Percentiles rank a stretch among this genome's conserved stretches.
These are phyloP conservation scores for Watersipora subatra DNA, from an alignment of 1,140 invertebrate genomes.

Conservation along the genomic window DNA sequence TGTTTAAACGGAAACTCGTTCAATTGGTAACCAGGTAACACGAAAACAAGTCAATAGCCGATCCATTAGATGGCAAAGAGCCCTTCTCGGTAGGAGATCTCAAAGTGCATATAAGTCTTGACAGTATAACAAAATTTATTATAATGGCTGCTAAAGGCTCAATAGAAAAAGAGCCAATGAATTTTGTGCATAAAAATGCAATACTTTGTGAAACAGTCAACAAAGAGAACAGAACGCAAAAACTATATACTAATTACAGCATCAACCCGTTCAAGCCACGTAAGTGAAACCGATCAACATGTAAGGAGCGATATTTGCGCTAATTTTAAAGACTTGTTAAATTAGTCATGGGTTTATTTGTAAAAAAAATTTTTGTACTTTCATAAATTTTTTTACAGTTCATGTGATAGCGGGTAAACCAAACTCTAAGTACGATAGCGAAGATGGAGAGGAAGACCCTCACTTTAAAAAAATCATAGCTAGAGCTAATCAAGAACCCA, in stretches of 20 bases:
- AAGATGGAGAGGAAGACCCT: slow-evolving; percentile 29
- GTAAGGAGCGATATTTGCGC: no score
- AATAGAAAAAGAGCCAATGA: neutral
- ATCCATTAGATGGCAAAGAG: neutral
- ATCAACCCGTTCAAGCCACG: neutral
- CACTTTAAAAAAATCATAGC: slow-evolving; percentile 33
- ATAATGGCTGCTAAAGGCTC: neutral
- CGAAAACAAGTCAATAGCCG: slow-evolving; percentile 16
- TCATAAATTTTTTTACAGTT: slow-evolving; percentile 19
- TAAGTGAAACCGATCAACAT: neutral
- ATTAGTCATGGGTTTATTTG: no score
- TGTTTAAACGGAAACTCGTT: no score
- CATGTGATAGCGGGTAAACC: slow-evolving; percentile 32
- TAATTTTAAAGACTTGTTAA: no score
- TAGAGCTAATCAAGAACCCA: slow-evolving; percentile 30
- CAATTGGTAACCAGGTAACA: slow-evolving; percentile 13
- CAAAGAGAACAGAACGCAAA: neutral
- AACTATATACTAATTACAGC: neutral
- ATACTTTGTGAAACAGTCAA: neutral
- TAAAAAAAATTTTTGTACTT: no score
- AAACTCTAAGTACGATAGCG: slow-evolving; percentile 27
- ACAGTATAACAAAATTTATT: no score
- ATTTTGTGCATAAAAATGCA: neutral
- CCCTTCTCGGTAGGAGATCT: neutral
- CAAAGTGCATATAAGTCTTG: neutral